Evolutionary conservation across 2,888 invertebrate species (phyloP), one percentile per base, ranked within the genome.

Genomic region (Phoenoteleia sp.): DNA sequence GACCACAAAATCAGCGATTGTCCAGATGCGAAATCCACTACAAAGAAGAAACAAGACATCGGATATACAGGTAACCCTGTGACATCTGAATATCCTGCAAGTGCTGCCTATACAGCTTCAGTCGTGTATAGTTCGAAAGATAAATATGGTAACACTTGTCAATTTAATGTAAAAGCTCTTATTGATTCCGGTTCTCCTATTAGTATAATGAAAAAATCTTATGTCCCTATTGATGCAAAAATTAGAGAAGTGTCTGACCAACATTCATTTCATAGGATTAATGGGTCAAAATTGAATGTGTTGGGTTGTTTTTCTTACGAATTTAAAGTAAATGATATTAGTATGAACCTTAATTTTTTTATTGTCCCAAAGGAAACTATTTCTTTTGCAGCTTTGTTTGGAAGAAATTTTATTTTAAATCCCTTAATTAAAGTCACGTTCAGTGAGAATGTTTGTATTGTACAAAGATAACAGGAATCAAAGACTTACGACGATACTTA

Each of bases 101-200:
- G 17, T 29, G 17, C 29, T 13, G 66, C 76, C 3, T 66, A 52
- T 25, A 39, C 45, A 17, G 9, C 54, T 21, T 27, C 39, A 17
- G 15, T 76, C 25, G 47, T 49, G 23, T 72, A 33, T 33, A n/a
- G 11, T 9, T 5, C 36, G 0, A 11, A 29, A 11, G 60, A 42
- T 7, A 33, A 39, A 13, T 21, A 52, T 11, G 62, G 56, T 33
- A 27, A 62, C 9, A n/a, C 5, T 11, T 64, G 54, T 56, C 33
- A 64, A n/a, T 64, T 42, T 47, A 25, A 0, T 0, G 11, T 54
- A 19, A 21, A 23, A 6, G 64, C 64, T n/a, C 19, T 80, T 11
- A 13, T 71, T 15, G 71, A 74, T 45, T 29, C 79, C 3, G 66
- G 71, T 17, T 54, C 71, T 11, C 64, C 71, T 6, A 49, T 62